phyloP scores from a whole-genome alignment of 2,797 vertebrate genomes.

The Coendou prehensilis region DNA sequence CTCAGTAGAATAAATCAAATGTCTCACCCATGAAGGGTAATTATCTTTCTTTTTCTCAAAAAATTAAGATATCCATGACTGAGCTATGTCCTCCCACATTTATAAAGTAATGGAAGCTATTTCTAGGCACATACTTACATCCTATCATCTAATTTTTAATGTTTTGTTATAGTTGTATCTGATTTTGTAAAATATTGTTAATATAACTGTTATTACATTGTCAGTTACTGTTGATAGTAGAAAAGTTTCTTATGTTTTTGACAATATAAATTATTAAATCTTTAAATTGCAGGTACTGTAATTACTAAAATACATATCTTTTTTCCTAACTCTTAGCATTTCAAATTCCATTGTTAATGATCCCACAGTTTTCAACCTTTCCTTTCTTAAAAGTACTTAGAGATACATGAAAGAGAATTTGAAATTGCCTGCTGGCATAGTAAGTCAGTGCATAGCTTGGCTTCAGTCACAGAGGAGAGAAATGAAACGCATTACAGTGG shows the following conservation, averaged over 20 bases:
- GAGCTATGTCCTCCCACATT: constrained; percentile 78
- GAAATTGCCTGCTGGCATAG: background rate
- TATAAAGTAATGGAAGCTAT: constrained; percentile 74
- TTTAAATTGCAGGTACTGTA: constrained; percentile 70
- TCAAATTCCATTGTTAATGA: constrained; percentile 71
- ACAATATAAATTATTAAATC: constrained; percentile 64
- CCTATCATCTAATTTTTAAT: constrained; percentile 69
- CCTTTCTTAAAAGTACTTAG: constrained; percentile 65
- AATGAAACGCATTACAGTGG: constrained; percentile 5
- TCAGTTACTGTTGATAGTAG: constrained; percentile 29
- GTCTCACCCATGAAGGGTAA: constrained; percentile 87
- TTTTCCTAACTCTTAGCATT: constrained; percentile 61
- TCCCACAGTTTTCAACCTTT: constrained; percentile 26
- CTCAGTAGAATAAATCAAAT: constrained; percentile 87
- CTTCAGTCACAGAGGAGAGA: constrained; percentile 63
- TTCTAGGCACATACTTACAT: constrained; percentile 69
- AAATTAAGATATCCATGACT: constrained; percentile 79
- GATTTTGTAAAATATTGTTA: constrained; percentile 49
- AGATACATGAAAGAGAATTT: constrained; percentile 43
- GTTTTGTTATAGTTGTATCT: constrained; percentile 66
- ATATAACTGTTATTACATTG: constrained; percentile 54
- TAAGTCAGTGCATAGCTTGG: constrained; percentile 25
- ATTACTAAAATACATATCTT: constrained; percentile 67
- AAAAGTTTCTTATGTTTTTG: background rate
- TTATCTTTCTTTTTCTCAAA: constrained; percentile 86